Evolutionary conservation across 2,113 vertebrate species (phyloP), one percentile per base, ranked within the genome.

Genomic region (Electrona antarctica): DNA sequence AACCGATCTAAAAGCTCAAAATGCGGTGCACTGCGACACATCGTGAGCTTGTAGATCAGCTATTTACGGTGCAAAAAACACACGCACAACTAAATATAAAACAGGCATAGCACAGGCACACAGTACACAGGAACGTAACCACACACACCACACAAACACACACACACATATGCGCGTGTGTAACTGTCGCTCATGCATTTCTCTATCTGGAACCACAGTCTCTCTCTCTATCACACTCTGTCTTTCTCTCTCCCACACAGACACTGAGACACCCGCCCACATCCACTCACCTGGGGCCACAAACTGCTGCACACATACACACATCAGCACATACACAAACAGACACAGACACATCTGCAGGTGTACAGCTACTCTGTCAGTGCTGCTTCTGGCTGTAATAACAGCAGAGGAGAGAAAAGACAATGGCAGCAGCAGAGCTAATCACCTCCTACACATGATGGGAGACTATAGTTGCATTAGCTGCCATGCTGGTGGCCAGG

Each of bases 371-470:
- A 45, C 6, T 1, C 8, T 15, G 55, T 46, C 55, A 64, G 45
- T 46, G 46, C 33, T 2, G 55, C 59, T 55, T 65, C 13, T 71
- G 49, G 8, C 73, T 61, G 74, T 55, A 79, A 68, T 74, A 79
- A 79, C 61, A 71, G 56, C 49, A 69, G 33, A 76, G 59, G 49
- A 75, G 80, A 85, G 69, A 67, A 76, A 71, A 75, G 11, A 79
- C 70, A 80, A 28, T 68, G 60, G 55, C 67, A 74, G 77, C 54
- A 48, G 67, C 50, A 63, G 54, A 71, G 29, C 59, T 81, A 85
- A 79, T 82, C 71, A 71, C 80, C 70, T 79, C 74, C 70, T 61
- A 74, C 67, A 74, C 58, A 61, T 63, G 69, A 41, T 63, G 69
- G 74, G 69, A 64, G 57, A 14, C 50, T 51, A 74, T n/a, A n/a